Base-by-base conservation (phyloP, 2,113 vertebrate species). In the Pundamilia nyererei region DNA sequence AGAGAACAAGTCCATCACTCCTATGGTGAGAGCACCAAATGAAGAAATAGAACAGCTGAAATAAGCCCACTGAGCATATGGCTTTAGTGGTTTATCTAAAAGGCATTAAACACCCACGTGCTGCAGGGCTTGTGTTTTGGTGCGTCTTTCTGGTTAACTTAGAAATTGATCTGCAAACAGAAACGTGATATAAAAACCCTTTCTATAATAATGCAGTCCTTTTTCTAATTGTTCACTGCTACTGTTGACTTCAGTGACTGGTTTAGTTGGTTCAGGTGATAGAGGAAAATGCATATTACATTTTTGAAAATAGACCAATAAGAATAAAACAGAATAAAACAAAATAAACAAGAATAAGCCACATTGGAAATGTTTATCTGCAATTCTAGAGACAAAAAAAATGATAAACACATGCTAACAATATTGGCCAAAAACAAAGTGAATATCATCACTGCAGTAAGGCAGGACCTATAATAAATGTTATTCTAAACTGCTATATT, bases 1-100 rank as follows among this genome's bases (percentile, higher is more conserved):
- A 90, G 98, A 99, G 60, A 98, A 92, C 94, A 99, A 99, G 89
- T 97, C 96, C 1, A 95, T 98, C 68, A 97, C 97, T 24, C 97
- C 98, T 9, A 90, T 98, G 97, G 99, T 99, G 56, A 95, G 94
- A 91, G 70, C 42, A 47, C 9, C 6, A 21, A 60, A 72, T 58
- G n/a, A 86, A 65, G 26, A 54, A 80, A 84, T 19, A 12, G 0
- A 82, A n/a, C 5, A 17, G 33, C 55, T n/a, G 11, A 26, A 55
- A 81, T 5, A 70, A 55, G 6, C 11, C 21, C 14, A 79, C 29
- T 56, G 35, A 77, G 12, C 6, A 15, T 11, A 6, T 38, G 21
- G 11, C 19, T 49, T 83, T 35, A 12, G 40, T 81, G 45, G 29
- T 21, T 79, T 47, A 51, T 7, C 15, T 9, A 38, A 24, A 49